Conservation (phyloP, 2,888 invertebrate species). For the Cyaniris semiargus region DNA sequence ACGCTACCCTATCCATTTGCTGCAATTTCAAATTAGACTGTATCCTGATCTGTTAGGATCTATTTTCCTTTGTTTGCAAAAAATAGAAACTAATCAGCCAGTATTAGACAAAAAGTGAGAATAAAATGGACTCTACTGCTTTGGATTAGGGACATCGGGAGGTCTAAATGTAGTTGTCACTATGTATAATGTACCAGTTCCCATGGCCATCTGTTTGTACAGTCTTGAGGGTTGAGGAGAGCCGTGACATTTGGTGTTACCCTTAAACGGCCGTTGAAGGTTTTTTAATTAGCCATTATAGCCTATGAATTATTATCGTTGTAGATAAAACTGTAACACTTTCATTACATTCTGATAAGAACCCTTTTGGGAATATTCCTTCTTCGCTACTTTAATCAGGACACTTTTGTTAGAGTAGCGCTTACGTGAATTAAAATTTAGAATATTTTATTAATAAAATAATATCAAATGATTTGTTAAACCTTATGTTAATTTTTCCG, state of each 20-base stretch:
- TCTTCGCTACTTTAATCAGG: background rate
- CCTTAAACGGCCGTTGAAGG: conserved; percentile 60
- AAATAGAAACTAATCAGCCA: conserved; percentile 2
- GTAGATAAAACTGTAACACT: conserved; percentile 14
- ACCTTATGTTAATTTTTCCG: too few relatives aligned
- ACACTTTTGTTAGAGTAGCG: too few relatives aligned
- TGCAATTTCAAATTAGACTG: conserved; percentile 38
- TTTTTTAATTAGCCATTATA: conserved; percentile 57
- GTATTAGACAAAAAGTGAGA: conserved; percentile 23
- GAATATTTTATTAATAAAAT: too few relatives aligned
- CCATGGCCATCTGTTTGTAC: conserved; percentile 62
- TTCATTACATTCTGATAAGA: conserved; percentile 33
- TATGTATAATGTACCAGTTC: conserved; percentile 41
- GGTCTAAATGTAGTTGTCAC: conserved; percentile 35
- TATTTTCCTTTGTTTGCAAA: conserved; percentile 36
- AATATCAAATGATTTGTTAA: too few relatives aligned
- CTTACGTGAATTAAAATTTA: too few relatives aligned
- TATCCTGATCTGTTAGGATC: conserved; percentile 37
- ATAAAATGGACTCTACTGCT: conserved; percentile 36
- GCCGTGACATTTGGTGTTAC: conserved; percentile 65
- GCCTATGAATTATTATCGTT: conserved; percentile 36
- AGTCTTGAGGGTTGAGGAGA: conserved; percentile 55
- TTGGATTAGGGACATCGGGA: conserved; percentile 31
- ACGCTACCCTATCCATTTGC: conserved; percentile 46
- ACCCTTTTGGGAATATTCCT: background rate